phyloP scores from a whole-genome alignment of 2,113 vertebrate species.

The Aramus guarauna region DNA sequence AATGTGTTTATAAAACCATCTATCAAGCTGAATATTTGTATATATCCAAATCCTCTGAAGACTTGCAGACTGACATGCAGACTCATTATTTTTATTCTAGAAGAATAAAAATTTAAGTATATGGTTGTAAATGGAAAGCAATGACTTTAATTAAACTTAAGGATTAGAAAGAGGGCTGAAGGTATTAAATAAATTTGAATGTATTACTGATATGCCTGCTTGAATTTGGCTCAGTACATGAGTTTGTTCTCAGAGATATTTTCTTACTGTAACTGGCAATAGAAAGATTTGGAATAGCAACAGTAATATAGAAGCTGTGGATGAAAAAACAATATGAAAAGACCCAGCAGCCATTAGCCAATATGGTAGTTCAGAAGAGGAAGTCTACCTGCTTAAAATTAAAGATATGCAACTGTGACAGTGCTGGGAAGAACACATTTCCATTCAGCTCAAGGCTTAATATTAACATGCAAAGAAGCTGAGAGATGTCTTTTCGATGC shows the following conservation, averaged over 20 bases:
- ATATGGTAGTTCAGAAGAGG: neutral
- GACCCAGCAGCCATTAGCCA: neutral
- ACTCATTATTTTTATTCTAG: neutral
- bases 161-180: slow-evolving; percentile 18
- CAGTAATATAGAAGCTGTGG: neutral
- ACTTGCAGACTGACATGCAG: neutral
- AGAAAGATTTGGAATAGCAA: neutral
- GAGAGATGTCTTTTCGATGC: neutral
- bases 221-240: slow-evolving; percentile 33
- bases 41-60: neutral
- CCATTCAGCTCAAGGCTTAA: neutral
- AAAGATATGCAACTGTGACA: neutral
- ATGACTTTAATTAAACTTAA: slow-evolving; percentile 54
- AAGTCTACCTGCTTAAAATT: slow-evolving; percentile 1
- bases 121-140: slow-evolving; percentile 34
- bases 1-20: neutral
- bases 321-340: slow-evolving; percentile 7
- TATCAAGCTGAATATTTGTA: neutral
- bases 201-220: slow-evolving; percentile 13
- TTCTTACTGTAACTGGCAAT: neutral
- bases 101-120: slow-evolving; percentile 37
- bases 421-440: neutral
- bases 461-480: slow-evolving; percentile 25
- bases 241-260: slow-evolving; percentile 21
- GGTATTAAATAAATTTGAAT: slow-evolving; percentile 48